These are phyloP conservation scores for Condylura cristata DNA, from an alignment of 2,113 vertebrate genomes.

Conservation along the genomic window DNA sequence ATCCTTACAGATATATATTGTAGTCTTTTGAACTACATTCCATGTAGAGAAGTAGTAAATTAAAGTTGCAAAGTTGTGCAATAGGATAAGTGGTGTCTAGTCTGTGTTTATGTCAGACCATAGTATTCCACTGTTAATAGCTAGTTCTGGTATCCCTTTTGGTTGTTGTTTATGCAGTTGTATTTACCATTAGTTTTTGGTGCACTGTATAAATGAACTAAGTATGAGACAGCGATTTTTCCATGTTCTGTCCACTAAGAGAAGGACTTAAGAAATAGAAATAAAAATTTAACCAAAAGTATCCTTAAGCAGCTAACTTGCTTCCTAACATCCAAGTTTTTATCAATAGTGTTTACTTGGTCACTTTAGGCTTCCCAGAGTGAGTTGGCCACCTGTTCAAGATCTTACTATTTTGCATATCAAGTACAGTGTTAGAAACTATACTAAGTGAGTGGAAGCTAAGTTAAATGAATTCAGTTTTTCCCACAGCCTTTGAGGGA, in stretches of 20 bases:
- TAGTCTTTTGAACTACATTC: conserved; percentile 21
- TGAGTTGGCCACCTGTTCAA: background rate
- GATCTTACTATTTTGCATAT: background rate
- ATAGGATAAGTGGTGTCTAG: conserved; percentile 3
- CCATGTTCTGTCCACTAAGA: background rate
- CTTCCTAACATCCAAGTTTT: background rate
- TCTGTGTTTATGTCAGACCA: background rate
- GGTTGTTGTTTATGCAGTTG: background rate
- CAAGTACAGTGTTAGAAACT: background rate
- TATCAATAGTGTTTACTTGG: background rate
- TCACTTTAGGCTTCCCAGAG: background rate
- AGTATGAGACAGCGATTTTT: background rate
- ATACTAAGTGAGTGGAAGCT: background rate
- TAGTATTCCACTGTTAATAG: conserved; percentile 20
- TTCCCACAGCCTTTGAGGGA: background rate
- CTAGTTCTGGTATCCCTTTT: background rate
- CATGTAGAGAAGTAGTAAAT: background rate
- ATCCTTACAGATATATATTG: background rate
- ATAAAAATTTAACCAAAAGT: background rate
- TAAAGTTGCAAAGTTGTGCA: conserved; percentile 1
- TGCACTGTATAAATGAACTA: background rate
- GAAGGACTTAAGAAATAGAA: conserved; percentile 2
- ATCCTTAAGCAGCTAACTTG: background rate
- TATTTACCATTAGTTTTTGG: conserved; percentile 33
- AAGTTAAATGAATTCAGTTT: background rate